Evolutionary conservation across 2,113 vertebrate species (phyloP), one percentile per base, ranked within the genome.

Genomic region (Pteronura brasiliensis): DNA sequence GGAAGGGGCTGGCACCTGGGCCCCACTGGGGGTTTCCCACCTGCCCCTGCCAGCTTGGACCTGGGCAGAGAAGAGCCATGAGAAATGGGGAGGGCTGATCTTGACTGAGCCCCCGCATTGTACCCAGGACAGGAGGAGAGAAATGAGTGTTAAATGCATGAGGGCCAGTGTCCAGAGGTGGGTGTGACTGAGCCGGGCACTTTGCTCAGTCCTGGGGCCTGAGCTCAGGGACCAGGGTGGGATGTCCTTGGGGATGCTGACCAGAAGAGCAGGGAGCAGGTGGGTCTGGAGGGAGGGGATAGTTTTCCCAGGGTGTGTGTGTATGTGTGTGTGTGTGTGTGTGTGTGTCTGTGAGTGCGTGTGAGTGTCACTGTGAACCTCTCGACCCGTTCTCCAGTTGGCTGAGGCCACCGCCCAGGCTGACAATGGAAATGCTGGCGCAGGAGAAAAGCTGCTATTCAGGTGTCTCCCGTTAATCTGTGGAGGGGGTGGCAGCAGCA

Each of bases 371-470:
- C 67, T 7, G 8, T 27, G 82, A 42, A 36, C 59, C 59, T 67
- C 88, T 69, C 31, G 3, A 52, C 14, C 25, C 3, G 29, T 13
- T 77, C 13, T 9, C n/a, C 0, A 3, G 3, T 3, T 34, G 85
- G 52, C 77, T 55, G 15, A 84, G 84, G 83, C 39, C 13, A 0
- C 21, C 0, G 0, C 77, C 44, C 13, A 20, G 59, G 47, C 34
- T 84, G 79, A 67, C 93, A 39, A 6, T 55, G 72, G 55, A 90
- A 71, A 67, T 18, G n/a, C 80, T 76, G 49, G 29, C 3, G 0
- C n/a, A 15, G 76, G 89, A 95, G 74, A 81, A 83, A 79, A 55
- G 52, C 52, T 0, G 49, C 93, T 96, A n/a, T 93, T 96, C 87
- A 90, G 97, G 96, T 96, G 90, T 17, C 93, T 86, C 3, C 1